Evolutionary conservation across 2,113 vertebrate species (phyloP).

Genomic region (Sisor rabdophorus): DNA sequence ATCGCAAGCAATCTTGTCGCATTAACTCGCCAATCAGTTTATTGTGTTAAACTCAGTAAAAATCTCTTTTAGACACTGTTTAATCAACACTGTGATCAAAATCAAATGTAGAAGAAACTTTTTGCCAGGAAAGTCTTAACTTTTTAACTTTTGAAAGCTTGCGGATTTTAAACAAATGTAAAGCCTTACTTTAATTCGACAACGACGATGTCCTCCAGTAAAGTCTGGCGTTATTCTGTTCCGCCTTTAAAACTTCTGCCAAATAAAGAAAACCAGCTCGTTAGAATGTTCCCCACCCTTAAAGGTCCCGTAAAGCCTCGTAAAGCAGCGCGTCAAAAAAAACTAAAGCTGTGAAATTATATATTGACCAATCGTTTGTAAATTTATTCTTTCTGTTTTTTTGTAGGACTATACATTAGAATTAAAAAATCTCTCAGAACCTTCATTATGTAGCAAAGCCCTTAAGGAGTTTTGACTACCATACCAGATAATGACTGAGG

Average conservation of each 20-base stretch:
- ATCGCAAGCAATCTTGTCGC: too few relatives aligned
- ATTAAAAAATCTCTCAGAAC: too few relatives aligned
- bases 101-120: neutral
- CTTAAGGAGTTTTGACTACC: too few relatives aligned
- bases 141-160: neutral
- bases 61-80: neutral
- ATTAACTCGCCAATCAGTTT: neutral
- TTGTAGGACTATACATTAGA: too few relatives aligned
- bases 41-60: neutral
- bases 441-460: too few relatives aligned
- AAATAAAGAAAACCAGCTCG: neutral
- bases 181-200: conserved; percentile 32
- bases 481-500: too few relatives aligned
- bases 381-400: too few relatives aligned
- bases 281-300: conserved; percentile 13
- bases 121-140: neutral
- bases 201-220: neutral
- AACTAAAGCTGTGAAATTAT: neutral
- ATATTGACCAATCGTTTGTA: too few relatives aligned
- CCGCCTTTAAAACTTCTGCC: neutral
- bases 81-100: neutral
- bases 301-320: conserved; percentile 33
- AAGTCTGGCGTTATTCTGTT: neutral
- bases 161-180: neutral
- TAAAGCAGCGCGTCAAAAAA: neutral